A percentile compares a stretch with the other conserved stretches of the same genome.
These are phyloP conservation scores for Lamellibrachia satsuma DNA, from an alignment of 2,888 invertebrate species.

Conservation along the genomic window DNA sequence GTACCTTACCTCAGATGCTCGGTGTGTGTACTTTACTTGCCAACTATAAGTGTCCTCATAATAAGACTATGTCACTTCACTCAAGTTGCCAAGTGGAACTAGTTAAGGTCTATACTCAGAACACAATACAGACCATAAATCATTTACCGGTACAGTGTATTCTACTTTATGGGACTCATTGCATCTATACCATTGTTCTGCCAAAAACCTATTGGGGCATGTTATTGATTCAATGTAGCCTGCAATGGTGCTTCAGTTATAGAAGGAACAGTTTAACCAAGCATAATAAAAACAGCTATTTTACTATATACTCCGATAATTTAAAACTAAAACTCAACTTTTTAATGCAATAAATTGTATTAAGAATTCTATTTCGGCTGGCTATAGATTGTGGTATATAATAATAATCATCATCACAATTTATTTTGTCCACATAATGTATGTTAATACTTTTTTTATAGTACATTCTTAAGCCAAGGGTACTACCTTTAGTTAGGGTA, in stretches of 20 bases:
- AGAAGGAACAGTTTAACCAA: neutral
- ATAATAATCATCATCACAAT: neutral
- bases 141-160: neutral
- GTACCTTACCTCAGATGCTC: neutral
- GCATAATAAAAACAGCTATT: neutral
- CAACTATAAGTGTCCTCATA: neutral
- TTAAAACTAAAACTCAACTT: too few relatives aligned
- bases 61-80: neutral
- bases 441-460: too few relatives aligned
- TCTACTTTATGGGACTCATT: neutral
- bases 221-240: neutral
- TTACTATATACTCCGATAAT: neutral
- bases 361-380: too few relatives aligned
- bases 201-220: neutral
- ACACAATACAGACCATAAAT: constrained; percentile 7
- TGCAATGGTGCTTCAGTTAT: neutral
- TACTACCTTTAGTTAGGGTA: too few relatives aligned
- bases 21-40: neutral
- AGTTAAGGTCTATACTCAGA: neutral
- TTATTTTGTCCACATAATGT: neutral
- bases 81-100: neutral
- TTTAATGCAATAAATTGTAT: too few relatives aligned
- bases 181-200: neutral
- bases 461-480: too few relatives aligned
- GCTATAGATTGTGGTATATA: too few relatives aligned